Conservation (phyloP, 2,113 vertebrate genomes). For the Engystomops pustulosus region DNA sequence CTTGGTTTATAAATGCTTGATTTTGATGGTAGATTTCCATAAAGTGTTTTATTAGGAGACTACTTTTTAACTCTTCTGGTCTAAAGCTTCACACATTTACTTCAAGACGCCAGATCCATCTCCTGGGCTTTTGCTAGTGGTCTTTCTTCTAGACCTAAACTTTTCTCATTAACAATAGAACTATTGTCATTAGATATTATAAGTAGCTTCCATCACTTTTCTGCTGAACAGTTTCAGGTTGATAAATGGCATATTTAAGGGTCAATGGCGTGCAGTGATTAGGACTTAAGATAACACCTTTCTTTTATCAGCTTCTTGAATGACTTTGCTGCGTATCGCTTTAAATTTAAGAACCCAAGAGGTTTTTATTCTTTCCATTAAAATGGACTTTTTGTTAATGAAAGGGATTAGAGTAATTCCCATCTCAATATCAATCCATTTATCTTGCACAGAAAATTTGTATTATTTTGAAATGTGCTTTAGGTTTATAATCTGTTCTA, state of each 20-base stretch:
- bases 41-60: too few relatives aligned
- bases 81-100: too few relatives aligned
- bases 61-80: too few relatives aligned
- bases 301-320: neutral
- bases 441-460: neutral
- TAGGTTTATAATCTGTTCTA: neutral
- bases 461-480: slow-evolving; percentile 22
- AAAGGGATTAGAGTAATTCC: slow-evolving; percentile 30
- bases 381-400: slow-evolving; percentile 18
- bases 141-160: neutral
- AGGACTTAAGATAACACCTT: neutral
- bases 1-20: too few relatives aligned
- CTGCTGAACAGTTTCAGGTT: neutral
- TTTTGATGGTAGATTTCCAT: too few relatives aligned
- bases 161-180: neutral
- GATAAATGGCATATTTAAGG: neutral
- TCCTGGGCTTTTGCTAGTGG: neutral
- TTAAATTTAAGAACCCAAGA: neutral
- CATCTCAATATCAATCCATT: slow-evolving; percentile 17
- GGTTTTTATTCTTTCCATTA: neutral
- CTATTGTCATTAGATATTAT: neutral
- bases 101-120: neutral
- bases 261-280: neutral
- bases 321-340: neutral
- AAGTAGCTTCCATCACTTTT: neutral